A percentile compares a stretch with the other conserved stretches of the same genome.
Evolutionary conservation across 2,797 vertebrate species (phyloP).

Genomic region (Enteromius viviparus): DNA sequence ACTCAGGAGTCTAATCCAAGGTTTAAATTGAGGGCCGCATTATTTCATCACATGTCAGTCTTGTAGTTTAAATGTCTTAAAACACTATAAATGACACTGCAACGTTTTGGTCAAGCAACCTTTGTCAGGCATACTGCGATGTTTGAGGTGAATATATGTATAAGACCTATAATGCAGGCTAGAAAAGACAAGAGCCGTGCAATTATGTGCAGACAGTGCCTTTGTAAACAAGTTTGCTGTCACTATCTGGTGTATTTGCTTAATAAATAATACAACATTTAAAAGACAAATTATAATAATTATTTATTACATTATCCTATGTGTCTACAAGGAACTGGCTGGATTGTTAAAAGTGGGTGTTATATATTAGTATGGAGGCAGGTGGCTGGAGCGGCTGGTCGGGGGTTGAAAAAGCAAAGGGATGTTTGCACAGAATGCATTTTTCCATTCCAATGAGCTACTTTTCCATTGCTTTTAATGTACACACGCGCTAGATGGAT

Average conservation of each 20-base stretch:
- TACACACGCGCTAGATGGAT: neutral
- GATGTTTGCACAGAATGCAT: neutral
- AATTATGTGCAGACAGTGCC: neutral
- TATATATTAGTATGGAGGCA: neutral
- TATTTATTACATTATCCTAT: too few relatives aligned
- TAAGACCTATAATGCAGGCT: neutral
- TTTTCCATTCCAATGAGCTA: neutral
- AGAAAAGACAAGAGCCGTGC: neutral
- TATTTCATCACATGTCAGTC: neutral
- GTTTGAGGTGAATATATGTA: neutral
- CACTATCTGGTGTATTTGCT: too few relatives aligned
- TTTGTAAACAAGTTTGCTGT: neutral
- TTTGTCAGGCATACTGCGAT: neutral
- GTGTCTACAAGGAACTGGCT: neutral
- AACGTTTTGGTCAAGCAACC: neutral
- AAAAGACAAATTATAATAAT: neutral
- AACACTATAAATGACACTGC: neutral
- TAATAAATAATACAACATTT: neutral
- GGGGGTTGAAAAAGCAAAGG: neutral
- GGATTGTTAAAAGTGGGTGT: neutral
- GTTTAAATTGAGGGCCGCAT: neutral
- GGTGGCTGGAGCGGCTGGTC: neutral
- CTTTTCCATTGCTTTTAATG: neutral
- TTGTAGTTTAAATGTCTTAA: neutral
- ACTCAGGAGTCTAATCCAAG: neutral